Conservation (phyloP, 2,888 invertebrate genomes). For the Orchesellides sinensis region DNA sequence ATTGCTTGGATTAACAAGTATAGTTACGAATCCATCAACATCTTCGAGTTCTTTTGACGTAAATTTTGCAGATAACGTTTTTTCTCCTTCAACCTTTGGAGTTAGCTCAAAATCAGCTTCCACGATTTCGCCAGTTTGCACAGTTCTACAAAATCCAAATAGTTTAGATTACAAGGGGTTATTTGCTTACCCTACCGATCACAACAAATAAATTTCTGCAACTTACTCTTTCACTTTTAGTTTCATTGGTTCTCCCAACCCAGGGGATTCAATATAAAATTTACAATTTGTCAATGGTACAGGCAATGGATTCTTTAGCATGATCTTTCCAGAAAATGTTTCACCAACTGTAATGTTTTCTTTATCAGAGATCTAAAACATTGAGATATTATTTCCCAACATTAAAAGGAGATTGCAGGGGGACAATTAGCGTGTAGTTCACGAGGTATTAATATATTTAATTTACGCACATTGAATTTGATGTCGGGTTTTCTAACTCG, state of each 20-base stretch:
- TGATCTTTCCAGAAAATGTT: slow-evolving; percentile 81
- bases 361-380: slow-evolving; percentile 67
- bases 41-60: slow-evolving; percentile 91
- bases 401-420: no score
- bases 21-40: slow-evolving; percentile 86
- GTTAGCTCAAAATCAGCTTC: slow-evolving; percentile 86
- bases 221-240: slow-evolving; percentile 82
- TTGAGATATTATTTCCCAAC: no score
- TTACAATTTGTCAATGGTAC: slow-evolving; percentile 86
- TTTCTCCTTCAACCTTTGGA: slow-evolving; percentile 87
- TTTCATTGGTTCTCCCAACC: slow-evolving; percentile 85
- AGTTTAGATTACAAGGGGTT: not conserved
- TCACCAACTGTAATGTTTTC: slow-evolving; percentile 78
- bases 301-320: slow-evolving; percentile 89
- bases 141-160: slow-evolving; percentile 77
- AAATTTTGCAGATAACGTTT: slow-evolving; percentile 92
- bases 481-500: slow-evolving; percentile 93
- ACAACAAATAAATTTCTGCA: not conserved
- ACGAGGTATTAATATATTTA: no score
- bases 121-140: slow-evolving; percentile 83
- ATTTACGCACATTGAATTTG: slow-evolving; percentile 81
- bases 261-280: slow-evolving; percentile 90
- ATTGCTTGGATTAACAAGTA: slow-evolving; percentile 67
- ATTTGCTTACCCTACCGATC: not conserved
- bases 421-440: not conserved